phyloP scores from a whole-genome alignment of 92 coral and sea anemone species.

The Zoanthus sociatus region DNA sequence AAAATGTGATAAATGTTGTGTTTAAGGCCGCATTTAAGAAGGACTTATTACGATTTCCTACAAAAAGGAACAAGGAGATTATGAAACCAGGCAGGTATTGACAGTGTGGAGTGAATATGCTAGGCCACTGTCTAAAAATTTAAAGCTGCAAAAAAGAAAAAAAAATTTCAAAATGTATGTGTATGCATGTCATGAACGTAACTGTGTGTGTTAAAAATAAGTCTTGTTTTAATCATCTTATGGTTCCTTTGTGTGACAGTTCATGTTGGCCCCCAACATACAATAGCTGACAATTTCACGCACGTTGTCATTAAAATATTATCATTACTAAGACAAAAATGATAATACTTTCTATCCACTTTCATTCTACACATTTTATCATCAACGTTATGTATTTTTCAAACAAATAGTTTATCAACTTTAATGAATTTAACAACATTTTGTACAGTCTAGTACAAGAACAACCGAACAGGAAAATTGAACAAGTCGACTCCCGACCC shows the following conservation, averaged over 20 bases:
- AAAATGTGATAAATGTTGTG: neutral
- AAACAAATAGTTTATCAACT: neutral
- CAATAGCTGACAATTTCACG: conserved; percentile 20
- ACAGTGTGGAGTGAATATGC: neutral
- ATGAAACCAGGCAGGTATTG: neutral
- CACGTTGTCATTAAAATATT: conserved; percentile 81
- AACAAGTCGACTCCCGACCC: conserved; percentile 19
- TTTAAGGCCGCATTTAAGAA: neutral
- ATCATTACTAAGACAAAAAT: conserved; percentile 20
- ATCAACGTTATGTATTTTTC: neutral
- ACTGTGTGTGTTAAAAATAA: neutral
- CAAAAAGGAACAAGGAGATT: conserved; percentile 11
- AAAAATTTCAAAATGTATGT: neutral
- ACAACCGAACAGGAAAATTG: conserved; percentile 32
- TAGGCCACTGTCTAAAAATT: conserved; percentile 10
- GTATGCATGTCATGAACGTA: neutral
- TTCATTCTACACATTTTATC: neutral
- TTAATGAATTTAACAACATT: neutral
- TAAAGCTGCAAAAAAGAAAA: neutral
- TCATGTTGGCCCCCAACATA: neutral
- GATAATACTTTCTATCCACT: neutral
- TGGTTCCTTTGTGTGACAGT: conserved; percentile 27
- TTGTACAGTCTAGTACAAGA: neutral
- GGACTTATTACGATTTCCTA: conserved; percentile 17
- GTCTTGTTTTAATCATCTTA: neutral